phyloP scores from a whole-genome alignment of 2,888 invertebrate species.

The Psylliodes chrysocephalus region DNA sequence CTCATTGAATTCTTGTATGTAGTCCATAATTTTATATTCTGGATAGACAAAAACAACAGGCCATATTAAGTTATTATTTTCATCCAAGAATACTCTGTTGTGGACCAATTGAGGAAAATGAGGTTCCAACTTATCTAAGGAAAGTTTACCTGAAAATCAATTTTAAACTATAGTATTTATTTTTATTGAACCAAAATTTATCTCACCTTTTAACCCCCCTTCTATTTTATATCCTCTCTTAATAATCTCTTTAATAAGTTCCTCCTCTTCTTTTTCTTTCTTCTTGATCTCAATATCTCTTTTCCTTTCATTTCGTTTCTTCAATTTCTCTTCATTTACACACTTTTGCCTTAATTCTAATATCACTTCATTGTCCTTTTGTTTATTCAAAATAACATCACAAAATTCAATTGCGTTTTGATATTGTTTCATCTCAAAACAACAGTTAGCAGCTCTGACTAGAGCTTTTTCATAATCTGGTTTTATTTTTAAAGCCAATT shows the following conservation, averaged over 20 bases:
- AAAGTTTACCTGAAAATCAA: conserved; percentile 53
- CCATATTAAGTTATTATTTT: conserved; percentile 77
- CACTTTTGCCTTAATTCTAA: conserved; percentile 68
- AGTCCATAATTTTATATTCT: conserved; percentile 87
- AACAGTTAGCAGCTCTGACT: conserved; percentile 79
- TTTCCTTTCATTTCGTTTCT: conserved; percentile 68
- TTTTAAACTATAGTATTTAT: conserved; percentile 2
- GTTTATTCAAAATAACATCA: conserved; percentile 71
- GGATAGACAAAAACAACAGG: conserved; percentile 91
- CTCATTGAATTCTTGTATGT: conserved; percentile 84
- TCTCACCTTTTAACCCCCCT: conserved; percentile 61
- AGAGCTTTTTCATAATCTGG: conserved; percentile 82
- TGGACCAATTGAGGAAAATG: conserved; percentile 74
- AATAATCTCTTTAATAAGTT: conserved; percentile 64
- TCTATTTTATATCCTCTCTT: conserved; percentile 67
- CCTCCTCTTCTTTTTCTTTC: conserved; percentile 62
- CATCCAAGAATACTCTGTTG: conserved; percentile 72
- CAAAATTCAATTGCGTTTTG: conserved; percentile 80
- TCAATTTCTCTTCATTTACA: conserved; percentile 66
- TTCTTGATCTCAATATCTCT: conserved; percentile 64
- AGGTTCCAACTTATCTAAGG: conserved; percentile 71
- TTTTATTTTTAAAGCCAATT: conserved; percentile 79
- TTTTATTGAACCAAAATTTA: background rate
- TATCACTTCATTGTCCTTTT: conserved; percentile 69
- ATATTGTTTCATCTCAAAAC: conserved; percentile 73